Percentiles rank a stretch among this genome's conserved stretches.
Evolutionary conservation across 2,888 invertebrate genomes (phyloP).

Genomic region (Mesorhabditis spiculigera): DNA sequence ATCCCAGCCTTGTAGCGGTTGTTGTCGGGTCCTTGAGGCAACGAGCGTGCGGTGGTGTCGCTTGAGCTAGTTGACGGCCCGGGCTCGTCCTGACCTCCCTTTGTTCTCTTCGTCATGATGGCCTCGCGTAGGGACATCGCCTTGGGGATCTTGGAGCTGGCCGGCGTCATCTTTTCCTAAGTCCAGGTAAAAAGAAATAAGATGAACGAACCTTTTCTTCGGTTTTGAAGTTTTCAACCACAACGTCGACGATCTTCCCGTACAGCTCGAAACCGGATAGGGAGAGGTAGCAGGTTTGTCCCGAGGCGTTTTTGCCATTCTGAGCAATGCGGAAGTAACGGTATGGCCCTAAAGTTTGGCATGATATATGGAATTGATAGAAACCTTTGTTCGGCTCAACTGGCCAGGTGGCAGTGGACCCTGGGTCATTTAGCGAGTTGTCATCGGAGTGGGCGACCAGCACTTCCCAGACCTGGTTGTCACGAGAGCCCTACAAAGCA

Average conservation of each 20-base stretch:
- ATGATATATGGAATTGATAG: not conserved
- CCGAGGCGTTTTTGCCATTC: conserved; percentile 81
- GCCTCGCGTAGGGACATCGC: not conserved
- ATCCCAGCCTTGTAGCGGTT: conserved; percentile 25
- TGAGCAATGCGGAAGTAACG: conserved; percentile 82
- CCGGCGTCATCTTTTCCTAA: not conserved
- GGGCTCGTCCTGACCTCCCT: not conserved
- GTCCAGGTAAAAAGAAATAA: conserved; percentile 63
- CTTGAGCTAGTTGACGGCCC: not conserved
- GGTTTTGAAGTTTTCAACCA: conserved; percentile 18
- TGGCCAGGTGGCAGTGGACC: conserved; percentile 85
- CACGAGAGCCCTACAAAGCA: conserved; percentile 74
- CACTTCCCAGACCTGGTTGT: conserved; percentile 85
- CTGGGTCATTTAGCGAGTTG: conserved; percentile 86
- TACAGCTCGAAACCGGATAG: conserved; percentile 93
- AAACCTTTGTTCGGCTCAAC: conserved; percentile 62
- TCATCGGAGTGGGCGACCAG: conserved; percentile 85
- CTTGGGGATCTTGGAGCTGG: not conserved
- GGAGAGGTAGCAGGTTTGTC: conserved; percentile 91
- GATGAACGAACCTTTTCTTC: conserved; percentile 11
- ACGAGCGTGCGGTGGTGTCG: too few species aligned
- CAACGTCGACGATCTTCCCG: conserved; percentile 71
- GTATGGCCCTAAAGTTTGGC: conserved; percentile 72
- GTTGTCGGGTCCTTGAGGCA: conserved; percentile 22
- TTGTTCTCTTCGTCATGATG: not conserved